These are phyloP conservation scores for Varanus komodoensis DNA, from an alignment of 2,113 vertebrate species.

Conservation along the genomic window DNA sequence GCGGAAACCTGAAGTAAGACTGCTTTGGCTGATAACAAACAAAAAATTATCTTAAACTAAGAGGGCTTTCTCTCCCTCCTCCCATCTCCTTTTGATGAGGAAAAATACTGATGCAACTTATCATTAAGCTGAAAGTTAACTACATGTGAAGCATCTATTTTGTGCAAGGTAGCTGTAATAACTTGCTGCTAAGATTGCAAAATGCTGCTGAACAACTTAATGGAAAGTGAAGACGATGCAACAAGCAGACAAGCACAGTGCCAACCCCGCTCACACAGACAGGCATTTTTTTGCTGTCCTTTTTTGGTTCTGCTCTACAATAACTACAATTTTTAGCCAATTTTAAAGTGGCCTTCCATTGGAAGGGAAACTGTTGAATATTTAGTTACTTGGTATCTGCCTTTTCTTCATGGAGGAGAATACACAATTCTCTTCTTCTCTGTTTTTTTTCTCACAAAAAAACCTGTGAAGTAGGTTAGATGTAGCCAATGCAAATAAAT, in stretches of 20 bases:
- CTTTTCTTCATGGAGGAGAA: too few relatives aligned
- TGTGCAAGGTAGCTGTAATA: conserved; percentile 47
- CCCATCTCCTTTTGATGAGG: conserved; percentile 42
- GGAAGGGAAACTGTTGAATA: conserved; percentile 51
- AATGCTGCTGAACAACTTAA: conserved; percentile 15
- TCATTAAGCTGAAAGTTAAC: conserved; percentile 45
- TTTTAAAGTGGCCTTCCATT: conserved; percentile 59
- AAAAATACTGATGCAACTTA: conserved; percentile 62
- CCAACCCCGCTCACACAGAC: not conserved
- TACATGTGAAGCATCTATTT: conserved; percentile 19
- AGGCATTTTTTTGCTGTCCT: conserved; percentile 42
- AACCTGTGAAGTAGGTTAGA: too few relatives aligned
- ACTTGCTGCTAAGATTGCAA: conserved; percentile 64
- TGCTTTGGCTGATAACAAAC: conserved; percentile 71
- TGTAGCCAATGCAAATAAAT: not conserved
- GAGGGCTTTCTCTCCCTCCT: not conserved
- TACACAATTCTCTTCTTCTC: too few relatives aligned
- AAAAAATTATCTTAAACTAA: conserved; percentile 66
- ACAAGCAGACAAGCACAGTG: conserved; percentile 25
- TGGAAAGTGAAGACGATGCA: conserved; percentile 51
- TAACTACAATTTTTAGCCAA: conserved; percentile 45
- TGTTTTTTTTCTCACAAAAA: too few relatives aligned
- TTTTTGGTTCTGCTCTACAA: conserved; percentile 50
- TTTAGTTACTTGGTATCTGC: too few relatives aligned
- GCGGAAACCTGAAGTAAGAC: conserved; percentile 72